These are phyloP conservation scores for Syrmaticus mikado DNA, from an alignment of 2,113 vertebrate species.

Conservation along the genomic window DNA sequence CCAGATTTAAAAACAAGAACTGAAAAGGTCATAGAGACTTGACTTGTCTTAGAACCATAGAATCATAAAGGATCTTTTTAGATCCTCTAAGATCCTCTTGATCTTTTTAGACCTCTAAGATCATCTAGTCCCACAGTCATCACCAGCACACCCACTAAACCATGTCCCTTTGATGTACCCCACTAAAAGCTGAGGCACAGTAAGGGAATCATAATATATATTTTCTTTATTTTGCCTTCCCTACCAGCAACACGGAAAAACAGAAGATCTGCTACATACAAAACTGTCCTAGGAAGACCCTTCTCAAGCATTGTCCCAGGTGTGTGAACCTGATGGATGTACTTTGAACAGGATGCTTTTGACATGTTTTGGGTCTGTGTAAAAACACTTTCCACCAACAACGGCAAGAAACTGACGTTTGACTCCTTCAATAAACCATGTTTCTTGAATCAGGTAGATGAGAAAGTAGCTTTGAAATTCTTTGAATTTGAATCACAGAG, in stretches of 20 bases:
- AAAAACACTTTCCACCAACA: neutral
- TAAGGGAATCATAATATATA: neutral
- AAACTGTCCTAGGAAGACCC: neutral
- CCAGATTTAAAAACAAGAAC: neutral
- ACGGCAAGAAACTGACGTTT: neutral
- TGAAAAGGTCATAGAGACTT: neutral
- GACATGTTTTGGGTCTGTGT: rapidly evolving
- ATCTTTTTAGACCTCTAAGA: too few species aligned
- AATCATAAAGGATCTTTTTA: too few species aligned
- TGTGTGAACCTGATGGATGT: neutral
- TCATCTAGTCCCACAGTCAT: too few species aligned
- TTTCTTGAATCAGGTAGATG: neutral
- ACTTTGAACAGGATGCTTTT: neutral
- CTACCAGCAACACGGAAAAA: neutral
- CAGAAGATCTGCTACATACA: neutral
- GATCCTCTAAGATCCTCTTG: too few species aligned
- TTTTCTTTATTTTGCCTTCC: neutral
- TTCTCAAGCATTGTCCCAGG: neutral
- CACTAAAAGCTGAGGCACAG: neutral
- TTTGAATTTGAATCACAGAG: neutral
- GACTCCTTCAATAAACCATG: neutral
- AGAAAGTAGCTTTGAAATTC: neutral
- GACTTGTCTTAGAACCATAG: neutral
- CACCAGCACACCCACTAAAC: too few species aligned
- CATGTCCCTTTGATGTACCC: too few species aligned